Percentiles rank a stretch among this genome's conserved stretches.
Evolutionary conservation across 1,140 invertebrate genomes (phyloP).

Genomic region (Trichonephila clavata): DNA sequence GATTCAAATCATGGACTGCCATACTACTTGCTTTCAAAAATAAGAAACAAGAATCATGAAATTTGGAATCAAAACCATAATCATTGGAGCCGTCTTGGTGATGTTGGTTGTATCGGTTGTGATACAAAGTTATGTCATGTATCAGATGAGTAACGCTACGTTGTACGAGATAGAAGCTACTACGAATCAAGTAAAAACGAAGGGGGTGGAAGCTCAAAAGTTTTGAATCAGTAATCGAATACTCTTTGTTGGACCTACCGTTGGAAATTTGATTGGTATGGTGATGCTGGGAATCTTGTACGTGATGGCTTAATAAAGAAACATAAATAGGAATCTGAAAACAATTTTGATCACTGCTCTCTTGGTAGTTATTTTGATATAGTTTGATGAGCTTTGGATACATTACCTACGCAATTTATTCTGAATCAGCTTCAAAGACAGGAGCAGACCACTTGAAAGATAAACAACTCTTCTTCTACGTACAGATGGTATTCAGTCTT

Average conservation of each 20-base stretch:
- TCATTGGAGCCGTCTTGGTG: not conserved
- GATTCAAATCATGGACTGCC: not conserved
- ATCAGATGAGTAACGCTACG: not conserved
- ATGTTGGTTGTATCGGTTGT: not conserved
- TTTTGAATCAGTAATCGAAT: not conserved
- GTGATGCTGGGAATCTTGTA: not conserved
- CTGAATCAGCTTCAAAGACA: too few species aligned
- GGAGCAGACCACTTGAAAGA: not conserved
- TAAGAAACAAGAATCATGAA: not conserved
- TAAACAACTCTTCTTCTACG: not conserved
- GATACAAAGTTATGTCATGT: too few species aligned
- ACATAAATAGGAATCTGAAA: not conserved
- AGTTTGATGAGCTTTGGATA: not conserved
- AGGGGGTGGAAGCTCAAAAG: not conserved
- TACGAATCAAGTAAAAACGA: not conserved
- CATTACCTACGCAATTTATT: not conserved
- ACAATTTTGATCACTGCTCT: not conserved
- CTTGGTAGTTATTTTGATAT: not conserved
- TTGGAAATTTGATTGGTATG: not conserved
- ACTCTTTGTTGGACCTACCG: not conserved
- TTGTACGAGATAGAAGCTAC: not conserved
- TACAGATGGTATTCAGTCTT: not conserved
- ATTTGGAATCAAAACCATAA: not conserved
- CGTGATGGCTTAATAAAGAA: not conserved
- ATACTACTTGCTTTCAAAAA: not conserved